Base-by-base conservation (phyloP, 1,140 invertebrate species). In the Scaptodrosophila lebanonensis region DNA sequence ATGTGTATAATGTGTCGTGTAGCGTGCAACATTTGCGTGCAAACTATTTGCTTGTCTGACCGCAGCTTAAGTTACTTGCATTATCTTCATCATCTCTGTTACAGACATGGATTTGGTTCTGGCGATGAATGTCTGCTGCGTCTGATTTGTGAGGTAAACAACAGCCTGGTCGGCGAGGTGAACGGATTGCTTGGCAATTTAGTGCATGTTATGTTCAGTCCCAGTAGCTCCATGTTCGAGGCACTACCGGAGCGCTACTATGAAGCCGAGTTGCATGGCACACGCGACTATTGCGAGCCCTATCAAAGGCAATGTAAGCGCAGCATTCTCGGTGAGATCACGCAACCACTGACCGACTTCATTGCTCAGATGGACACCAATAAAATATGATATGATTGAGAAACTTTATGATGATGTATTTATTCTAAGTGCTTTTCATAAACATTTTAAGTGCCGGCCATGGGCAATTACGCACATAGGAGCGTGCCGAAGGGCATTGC, bases 221-320 rank as follows among this genome's bases (percentile, higher is more conserved):
- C 90, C 11, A 90, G 89, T 32, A 86, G 89, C 25, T 91, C 90
- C 0, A 83, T 67, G 8, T 88, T 90, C 44, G 88, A 90, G 72
- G 87, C 87, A 9, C 50, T 91, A 29, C 87, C 89, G 3, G 70
- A 87, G 18, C 79, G 75, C 0, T 91, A 91, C 62, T 89, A 90
- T 61, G 77, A 88, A 48, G 90, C 91, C 0, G 90, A 91, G 73
- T 56, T 84, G 6, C 77, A 61, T 11, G 84, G 84, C 0, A 15
- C 16, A 5, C 30, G 64, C 13, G 86, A 77, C 0, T 66, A 86
- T 12, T 89, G 88, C 30, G 15, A 9, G 2, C 50, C 45, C 43
- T 89, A 88, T 53, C 38, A 63, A 2, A 18, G 43, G 3, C 56
- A 59, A 11, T 89, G 88, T 48, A 1, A 36, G 2, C 52, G 62